phyloP scores from a whole-genome alignment of 2,797 vertebrate genomes.

The Aplochiton taeniatus region DNA sequence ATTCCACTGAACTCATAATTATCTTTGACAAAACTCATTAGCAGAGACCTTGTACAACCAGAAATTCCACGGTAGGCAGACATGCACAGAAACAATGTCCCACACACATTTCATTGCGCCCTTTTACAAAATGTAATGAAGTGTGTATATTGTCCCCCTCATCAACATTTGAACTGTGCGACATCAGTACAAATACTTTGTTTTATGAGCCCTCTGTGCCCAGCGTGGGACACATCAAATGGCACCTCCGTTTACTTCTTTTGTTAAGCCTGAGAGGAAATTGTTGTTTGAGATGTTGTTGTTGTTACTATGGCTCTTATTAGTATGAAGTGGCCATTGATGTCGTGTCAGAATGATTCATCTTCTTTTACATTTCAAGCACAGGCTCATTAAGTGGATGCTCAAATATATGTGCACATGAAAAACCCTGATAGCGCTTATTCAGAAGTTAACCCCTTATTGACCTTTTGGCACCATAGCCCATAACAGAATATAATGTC shows the following conservation, averaged over 20 bases:
- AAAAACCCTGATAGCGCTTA: conserved; percentile 49
- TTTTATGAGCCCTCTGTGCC: conserved; percentile 76
- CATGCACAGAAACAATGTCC: conserved; percentile 83
- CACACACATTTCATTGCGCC: conserved; percentile 80
- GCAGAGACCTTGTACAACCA: conserved; percentile 80
- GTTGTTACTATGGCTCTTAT: conserved; percentile 67
- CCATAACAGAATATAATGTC: conserved; percentile 20
- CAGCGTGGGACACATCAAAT: conserved; percentile 82
- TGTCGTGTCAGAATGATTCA: conserved; percentile 68
- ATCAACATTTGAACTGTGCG: conserved; percentile 76
- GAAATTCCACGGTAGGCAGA: conserved; percentile 79
- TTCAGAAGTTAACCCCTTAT: conserved; percentile 54
- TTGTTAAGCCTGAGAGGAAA: conserved; percentile 69
- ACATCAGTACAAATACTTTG: conserved; percentile 77
- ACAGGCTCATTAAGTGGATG: conserved; percentile 63
- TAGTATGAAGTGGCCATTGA: conserved; percentile 64
- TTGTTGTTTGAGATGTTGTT: conserved; percentile 72
- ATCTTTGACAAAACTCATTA: conserved; percentile 92
- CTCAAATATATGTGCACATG: conserved; percentile 44
- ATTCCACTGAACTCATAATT: conserved; percentile 80
- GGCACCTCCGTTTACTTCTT: conserved; percentile 72
- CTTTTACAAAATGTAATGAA: conserved; percentile 90
- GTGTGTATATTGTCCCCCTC: conserved; percentile 82
- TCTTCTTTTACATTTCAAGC: conserved; percentile 50
- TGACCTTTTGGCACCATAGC: conserved; percentile 55